These are phyloP conservation scores for Napeogenes inachia DNA, from an alignment of 2,888 invertebrate genomes.

Conservation along the genomic window DNA sequence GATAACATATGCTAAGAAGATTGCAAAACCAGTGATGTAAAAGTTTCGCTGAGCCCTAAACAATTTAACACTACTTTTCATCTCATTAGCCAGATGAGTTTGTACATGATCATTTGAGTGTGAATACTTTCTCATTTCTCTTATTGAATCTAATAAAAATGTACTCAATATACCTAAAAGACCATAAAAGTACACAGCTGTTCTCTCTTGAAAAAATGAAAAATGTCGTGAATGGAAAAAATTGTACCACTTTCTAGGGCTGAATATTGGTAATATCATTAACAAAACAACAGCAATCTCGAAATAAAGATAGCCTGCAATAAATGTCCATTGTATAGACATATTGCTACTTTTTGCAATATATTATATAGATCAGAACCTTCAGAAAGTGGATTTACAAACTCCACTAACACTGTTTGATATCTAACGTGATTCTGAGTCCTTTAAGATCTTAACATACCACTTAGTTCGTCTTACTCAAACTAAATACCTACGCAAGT, in stretches of 20 bases:
- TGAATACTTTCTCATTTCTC: slow-evolving; percentile 84
- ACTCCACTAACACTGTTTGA: too few species aligned
- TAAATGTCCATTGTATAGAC: slow-evolving; percentile 88
- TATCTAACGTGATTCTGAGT: too few species aligned
- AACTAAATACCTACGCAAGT: too few species aligned
- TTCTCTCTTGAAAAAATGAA: slow-evolving; percentile 78
- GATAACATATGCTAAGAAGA: slow-evolving; percentile 83
- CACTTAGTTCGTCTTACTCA: too few species aligned
- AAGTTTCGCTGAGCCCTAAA: slow-evolving; percentile 88
- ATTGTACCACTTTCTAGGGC: slow-evolving; percentile 85
- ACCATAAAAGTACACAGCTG: slow-evolving; percentile 82
- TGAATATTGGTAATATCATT: slow-evolving; percentile 83
- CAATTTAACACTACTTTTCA: slow-evolving; percentile 82
- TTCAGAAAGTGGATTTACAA: too few species aligned
- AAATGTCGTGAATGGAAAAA: slow-evolving; percentile 85
- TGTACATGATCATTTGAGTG: slow-evolving; percentile 58
- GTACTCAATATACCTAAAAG: slow-evolving; percentile 77
- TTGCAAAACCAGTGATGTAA: slow-evolving; percentile 87
- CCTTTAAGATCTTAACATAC: too few species aligned
- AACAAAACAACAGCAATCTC: slow-evolving; percentile 81
- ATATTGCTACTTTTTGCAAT: slow-evolving; percentile 56
- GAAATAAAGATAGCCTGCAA: slow-evolving; percentile 83
- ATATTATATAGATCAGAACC: too few species aligned
- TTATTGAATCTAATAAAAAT: slow-evolving; percentile 83
- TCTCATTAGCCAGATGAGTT: slow-evolving; percentile 77